Evolutionary conservation across 92 coral and sea anemone genomes (phyloP).

Genomic region (Plumapathes pennacea): DNA sequence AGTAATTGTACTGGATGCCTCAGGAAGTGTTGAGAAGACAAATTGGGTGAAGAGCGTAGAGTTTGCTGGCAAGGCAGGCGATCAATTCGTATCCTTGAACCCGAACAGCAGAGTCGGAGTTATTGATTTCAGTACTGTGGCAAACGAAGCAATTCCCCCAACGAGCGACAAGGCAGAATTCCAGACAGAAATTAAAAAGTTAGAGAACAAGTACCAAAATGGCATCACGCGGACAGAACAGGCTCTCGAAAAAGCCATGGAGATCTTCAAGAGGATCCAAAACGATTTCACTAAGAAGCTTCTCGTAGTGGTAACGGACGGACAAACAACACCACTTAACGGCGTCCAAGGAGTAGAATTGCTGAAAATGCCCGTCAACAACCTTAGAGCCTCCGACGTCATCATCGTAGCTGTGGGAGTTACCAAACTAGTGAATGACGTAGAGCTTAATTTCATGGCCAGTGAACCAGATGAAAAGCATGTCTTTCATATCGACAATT

Average conservation of each 20-base stretch:
- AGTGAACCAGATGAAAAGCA: constrained; percentile 30
- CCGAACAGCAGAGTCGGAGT: constrained; percentile 46
- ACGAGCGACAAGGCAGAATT: constrained; percentile 22
- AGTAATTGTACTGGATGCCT: constrained; percentile 64
- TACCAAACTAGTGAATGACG: constrained; percentile 15
- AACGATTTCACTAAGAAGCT: constrained; percentile 16
- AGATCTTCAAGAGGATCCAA: constrained; percentile 34
- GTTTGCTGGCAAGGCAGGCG: constrained; percentile 33
- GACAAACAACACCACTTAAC: constrained; percentile 63
- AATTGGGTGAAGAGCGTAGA: constrained; percentile 69
- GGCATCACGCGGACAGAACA: constrained; percentile 72
- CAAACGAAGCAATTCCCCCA: constrained; percentile 52
- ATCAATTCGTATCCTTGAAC: constrained; percentile 29
- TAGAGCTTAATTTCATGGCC: constrained; percentile 61
- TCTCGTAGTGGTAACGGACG: constrained; percentile 64
- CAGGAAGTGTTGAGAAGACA: constrained; percentile 56
- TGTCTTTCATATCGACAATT: constrained; percentile 44
- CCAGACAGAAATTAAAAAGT: constrained; percentile 2
- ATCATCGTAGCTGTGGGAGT: constrained; percentile 56
- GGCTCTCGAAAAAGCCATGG: constrained; percentile 46
- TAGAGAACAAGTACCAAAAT: constrained; percentile 47
- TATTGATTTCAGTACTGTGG: constrained; percentile 65
- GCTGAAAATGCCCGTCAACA: constrained; percentile 12
- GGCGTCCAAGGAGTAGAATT: constrained; percentile 32
- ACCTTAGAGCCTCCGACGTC: constrained; percentile 19